phyloP scores from a whole-genome alignment of 2,888 invertebrate species.

The Xanthorhoe designata region DNA sequence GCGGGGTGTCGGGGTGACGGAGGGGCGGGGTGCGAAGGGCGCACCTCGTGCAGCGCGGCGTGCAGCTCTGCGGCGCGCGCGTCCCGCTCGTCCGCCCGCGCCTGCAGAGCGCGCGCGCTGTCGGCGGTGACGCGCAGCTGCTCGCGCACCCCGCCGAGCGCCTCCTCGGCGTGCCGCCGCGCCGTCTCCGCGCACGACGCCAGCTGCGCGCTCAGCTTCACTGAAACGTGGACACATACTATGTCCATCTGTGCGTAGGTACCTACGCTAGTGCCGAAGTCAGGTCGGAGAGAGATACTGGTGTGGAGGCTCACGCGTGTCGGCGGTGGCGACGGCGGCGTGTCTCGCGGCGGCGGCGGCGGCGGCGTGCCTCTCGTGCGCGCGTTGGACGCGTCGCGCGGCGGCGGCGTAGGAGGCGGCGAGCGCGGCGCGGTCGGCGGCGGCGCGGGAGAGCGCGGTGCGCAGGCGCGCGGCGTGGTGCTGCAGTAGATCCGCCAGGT shows the following conservation, averaged over 20 bases:
- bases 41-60: constrained; percentile 36
- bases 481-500: constrained; percentile 67
- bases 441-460: constrained; percentile 59
- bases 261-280: too few species aligned
- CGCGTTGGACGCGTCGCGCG: constrained; percentile 15
- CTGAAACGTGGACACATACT: constrained; percentile 21
- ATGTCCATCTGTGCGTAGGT: constrained; percentile 47
- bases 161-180: constrained; percentile 38
- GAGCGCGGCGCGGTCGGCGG: constrained; percentile 61
- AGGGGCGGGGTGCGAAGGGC: too few species aligned
- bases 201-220: constrained; percentile 39
- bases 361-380: constrained; percentile 8
- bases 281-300: too few species aligned
- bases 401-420: constrained; percentile 54
- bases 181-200: constrained; percentile 46
- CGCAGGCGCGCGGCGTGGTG: constrained; percentile 62
- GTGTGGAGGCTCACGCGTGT: constrained; percentile 4
- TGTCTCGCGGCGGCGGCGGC: neutral
- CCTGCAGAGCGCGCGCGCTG: constrained; percentile 42
- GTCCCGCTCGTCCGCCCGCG: constrained; percentile 4
- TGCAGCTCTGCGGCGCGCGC: constrained; percentile 46
- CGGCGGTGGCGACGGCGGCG: constrained; percentile 2
- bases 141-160: constrained; percentile 42
- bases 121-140: constrained; percentile 37
- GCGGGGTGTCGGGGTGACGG: neutral